These are phyloP conservation scores for Coptotermes formosanus DNA, from an alignment of 1,140 invertebrate genomes.

Conservation along the genomic window DNA sequence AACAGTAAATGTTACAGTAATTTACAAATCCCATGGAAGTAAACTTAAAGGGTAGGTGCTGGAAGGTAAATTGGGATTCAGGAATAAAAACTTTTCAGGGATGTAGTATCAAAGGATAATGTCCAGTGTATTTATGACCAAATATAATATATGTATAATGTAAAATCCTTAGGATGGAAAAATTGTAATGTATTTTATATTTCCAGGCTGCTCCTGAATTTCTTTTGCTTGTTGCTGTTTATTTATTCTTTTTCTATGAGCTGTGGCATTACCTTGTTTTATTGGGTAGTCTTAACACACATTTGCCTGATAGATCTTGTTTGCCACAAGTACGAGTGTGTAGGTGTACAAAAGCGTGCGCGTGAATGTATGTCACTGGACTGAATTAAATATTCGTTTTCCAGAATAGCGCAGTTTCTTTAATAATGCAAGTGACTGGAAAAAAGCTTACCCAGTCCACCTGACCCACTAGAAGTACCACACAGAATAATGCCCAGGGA, in stretches of 20 bases:
- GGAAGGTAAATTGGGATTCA: too few species aligned
- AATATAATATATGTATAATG: not conserved
- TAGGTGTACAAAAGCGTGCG: not conserved
- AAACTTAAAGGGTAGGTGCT: too few species aligned
- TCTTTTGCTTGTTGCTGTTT: not conserved
- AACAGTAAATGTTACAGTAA: too few species aligned
- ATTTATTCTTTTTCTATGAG: not conserved
- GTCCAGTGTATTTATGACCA: not conserved
- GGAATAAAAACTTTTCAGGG: not conserved
- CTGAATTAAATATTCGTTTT: constrained; percentile 3
- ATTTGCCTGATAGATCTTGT: not conserved
- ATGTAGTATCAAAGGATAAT: not conserved
- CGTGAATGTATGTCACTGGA: not conserved
- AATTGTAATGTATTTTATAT: not conserved
- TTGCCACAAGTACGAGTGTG: not conserved
- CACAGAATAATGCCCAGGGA: too few species aligned
- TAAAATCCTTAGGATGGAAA: not conserved
- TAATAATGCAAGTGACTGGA: not conserved
- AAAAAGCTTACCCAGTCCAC: too few species aligned
- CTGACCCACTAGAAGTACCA: too few species aligned
- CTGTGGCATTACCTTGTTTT: not conserved
- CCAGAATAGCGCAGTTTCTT: not conserved
- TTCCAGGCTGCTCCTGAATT: constrained; percentile 4
- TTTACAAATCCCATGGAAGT: too few species aligned
- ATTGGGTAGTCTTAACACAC: not conserved